phyloP scores from a whole-genome alignment of 2,113 vertebrate genomes.

The Upupa epops region DNA sequence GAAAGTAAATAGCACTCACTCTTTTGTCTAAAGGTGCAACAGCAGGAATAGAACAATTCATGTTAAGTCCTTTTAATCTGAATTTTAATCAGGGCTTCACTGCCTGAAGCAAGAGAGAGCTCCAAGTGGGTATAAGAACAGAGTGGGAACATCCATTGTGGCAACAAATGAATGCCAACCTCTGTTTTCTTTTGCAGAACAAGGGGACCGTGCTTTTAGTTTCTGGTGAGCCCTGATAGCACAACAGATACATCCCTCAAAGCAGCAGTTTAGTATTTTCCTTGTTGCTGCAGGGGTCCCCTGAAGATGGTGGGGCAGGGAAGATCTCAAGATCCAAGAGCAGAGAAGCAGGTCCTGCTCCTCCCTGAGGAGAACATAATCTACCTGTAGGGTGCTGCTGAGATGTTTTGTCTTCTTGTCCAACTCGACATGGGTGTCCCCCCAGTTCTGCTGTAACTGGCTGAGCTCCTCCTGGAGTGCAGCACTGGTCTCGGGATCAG shows the following conservation, averaged over 20 bases:
- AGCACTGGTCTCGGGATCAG: slow-evolving; percentile 62
- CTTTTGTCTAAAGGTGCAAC: not conserved
- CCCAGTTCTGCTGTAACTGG: slow-evolving; percentile 83
- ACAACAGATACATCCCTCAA: not conserved
- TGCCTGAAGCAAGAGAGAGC: not conserved
- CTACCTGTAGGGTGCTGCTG: slow-evolving; percentile 73
- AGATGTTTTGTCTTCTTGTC: slow-evolving; percentile 70
- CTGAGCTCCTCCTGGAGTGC: slow-evolving; percentile 76
- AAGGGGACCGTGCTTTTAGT: not conserved
- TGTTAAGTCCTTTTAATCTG: not conserved
- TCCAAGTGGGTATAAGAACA: not conserved
- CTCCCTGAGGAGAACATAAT: not conserved
- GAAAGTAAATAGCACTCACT: not conserved
- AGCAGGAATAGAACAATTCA: not conserved
- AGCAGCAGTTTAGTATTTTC: not conserved
- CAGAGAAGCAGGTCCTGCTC: not conserved
- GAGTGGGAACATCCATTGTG: not conserved
- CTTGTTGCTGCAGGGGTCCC: not conserved
- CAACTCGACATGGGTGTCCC: slow-evolving; percentile 71
- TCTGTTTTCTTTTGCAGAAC: not conserved
- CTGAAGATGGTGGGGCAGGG: too few species aligned
- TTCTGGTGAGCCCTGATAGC: not conserved
- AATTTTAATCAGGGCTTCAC: not conserved
- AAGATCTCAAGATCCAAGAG: fast-evolving
- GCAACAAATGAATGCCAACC: not conserved